Conservation (phyloP, 2,113 vertebrate genomes). For the Glaucidium brasilianum region DNA sequence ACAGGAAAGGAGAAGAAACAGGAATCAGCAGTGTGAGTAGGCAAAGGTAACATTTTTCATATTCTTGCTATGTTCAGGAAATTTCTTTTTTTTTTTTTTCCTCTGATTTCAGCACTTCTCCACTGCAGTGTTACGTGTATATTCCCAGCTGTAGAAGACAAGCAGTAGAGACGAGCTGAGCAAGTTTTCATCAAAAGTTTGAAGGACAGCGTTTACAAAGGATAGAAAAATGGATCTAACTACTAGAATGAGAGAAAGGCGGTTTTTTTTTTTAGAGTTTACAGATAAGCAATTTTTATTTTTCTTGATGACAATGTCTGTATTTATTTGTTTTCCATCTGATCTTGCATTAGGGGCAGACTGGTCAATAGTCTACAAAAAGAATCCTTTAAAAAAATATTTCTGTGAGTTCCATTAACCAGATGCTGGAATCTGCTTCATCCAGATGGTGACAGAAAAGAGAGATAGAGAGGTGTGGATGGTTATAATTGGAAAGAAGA, state of each 20-base stretch:
- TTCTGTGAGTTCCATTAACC: neutral
- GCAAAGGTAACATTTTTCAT: neutral
- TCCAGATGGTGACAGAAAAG: neutral
- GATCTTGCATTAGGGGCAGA: neutral
- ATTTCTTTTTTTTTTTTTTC: neutral
- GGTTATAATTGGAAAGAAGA: neutral
- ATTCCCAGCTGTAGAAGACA: neutral
- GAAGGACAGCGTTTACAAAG: neutral
- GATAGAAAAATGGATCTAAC: neutral
- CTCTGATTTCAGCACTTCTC: neutral
- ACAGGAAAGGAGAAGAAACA: neutral
- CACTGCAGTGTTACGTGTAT: neutral
- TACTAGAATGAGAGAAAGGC: neutral
- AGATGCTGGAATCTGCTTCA: neutral
- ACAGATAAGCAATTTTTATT: fast-evolving
- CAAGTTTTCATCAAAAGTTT: neutral
- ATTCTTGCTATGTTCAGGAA: neutral
- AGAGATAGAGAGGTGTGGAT: neutral
- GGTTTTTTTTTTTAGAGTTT: neutral
- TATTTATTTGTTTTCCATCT: neutral
- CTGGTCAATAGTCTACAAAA: neutral
- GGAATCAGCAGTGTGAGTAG: neutral
- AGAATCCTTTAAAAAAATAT: neutral
- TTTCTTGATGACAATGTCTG: neutral
- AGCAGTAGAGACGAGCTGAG: neutral